A percentile compares a stretch with the other conserved stretches of the same genome.
These are phyloP conservation scores for Cylas formicarius DNA, from an alignment of 1,140 invertebrate genomes.

Conservation along the genomic window DNA sequence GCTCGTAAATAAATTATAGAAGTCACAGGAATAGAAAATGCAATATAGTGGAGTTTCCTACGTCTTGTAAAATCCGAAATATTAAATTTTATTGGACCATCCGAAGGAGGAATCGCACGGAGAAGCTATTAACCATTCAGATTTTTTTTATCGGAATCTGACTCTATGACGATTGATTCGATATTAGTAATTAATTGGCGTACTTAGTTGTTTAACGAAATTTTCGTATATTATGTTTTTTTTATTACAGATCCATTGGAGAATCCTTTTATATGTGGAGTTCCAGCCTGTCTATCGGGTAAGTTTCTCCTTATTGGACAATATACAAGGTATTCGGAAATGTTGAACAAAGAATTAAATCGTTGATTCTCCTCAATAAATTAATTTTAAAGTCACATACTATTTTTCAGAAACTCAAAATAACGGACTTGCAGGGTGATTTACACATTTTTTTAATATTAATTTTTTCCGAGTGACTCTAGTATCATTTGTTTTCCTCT, in stretches of 20 bases:
- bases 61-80: neutral
- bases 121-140: slow-evolving; percentile 1
- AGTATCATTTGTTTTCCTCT: too few relatives aligned
- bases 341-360: slow-evolving; percentile 9
- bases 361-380: neutral
- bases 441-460: neutral
- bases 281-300: slow-evolving; percentile 52
- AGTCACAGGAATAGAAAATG: too few relatives aligned
- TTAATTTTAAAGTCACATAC: neutral
- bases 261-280: slow-evolving; percentile 58
- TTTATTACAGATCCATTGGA: slow-evolving; percentile 54
- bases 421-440: neutral
- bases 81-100: slow-evolving; percentile 1
- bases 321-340: slow-evolving; percentile 13
- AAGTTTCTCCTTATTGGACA: slow-evolving; percentile 12
- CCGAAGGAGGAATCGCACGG: neutral
- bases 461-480: too few relatives aligned
- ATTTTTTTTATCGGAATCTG: neutral
- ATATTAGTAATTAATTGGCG: too few relatives aligned
- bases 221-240: slow-evolving; percentile 4
- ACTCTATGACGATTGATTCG: too few relatives aligned
- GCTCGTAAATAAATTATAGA: too few relatives aligned
- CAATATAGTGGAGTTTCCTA: slow-evolving; percentile 4
- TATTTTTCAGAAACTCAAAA: slow-evolving; percentile 2
- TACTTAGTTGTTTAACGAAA: neutral